Evolutionary conservation across 2,113 vertebrate species (phyloP).

Genomic region (Romanogobio albipinnatus): DNA sequence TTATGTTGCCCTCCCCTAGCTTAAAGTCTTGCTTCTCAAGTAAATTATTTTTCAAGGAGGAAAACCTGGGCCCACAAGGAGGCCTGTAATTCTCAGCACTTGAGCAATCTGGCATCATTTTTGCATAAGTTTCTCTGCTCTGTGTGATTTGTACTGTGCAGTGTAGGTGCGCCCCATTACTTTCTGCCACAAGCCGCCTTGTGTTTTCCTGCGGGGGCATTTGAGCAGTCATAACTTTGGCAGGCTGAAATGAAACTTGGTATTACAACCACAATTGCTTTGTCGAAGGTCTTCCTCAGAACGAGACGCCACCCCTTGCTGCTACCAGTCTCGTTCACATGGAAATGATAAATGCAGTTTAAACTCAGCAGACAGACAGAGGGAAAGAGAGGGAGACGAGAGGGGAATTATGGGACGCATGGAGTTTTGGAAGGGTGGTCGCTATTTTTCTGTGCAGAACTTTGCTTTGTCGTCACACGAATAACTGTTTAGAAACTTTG

Average conservation of each 20-base stretch:
- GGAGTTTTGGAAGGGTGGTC: slow-evolving; percentile 22
- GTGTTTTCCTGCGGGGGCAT: slow-evolving; percentile 3
- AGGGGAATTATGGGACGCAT: slow-evolving; percentile 19
- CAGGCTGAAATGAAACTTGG: slow-evolving; percentile 29
- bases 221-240: slow-evolving; percentile 40
- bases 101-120: slow-evolving; percentile 21
- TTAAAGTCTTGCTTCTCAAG: not conserved
- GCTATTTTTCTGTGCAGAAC: slow-evolving; percentile 45
- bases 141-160: slow-evolving; percentile 28
- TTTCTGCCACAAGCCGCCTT: not conserved
- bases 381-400: not conserved
- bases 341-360: slow-evolving; percentile 56
- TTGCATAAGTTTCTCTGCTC: not conserved
- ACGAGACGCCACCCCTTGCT: slow-evolving; percentile 50
- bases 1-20: not conserved
- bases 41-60: slow-evolving; percentile 1
- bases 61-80: slow-evolving; percentile 7
- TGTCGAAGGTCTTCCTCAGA: slow-evolving; percentile 45
- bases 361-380: slow-evolving; percentile 33
- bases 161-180: slow-evolving; percentile 4
- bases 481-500: slow-evolving; percentile 44
- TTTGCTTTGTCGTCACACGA: slow-evolving; percentile 33
- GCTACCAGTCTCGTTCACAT: slow-evolving; percentile 55
- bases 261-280: slow-evolving; percentile 53
- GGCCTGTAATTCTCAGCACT: slow-evolving; percentile 1